Evolutionary conservation across 2,888 invertebrate species (phyloP).

Genomic region (Hydriomena furcata): DNA sequence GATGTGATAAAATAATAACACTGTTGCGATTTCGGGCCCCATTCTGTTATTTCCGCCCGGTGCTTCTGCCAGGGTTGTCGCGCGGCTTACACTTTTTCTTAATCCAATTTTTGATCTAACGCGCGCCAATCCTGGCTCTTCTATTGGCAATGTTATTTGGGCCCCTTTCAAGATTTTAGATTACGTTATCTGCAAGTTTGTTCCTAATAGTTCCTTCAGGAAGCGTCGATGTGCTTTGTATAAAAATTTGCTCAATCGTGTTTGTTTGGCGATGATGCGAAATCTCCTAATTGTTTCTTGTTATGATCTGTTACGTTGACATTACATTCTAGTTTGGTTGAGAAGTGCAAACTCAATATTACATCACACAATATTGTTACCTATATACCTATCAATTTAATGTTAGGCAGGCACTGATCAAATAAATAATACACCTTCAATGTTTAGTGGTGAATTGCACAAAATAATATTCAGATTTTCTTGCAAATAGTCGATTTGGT

Average conservation of each 20-base stretch:
- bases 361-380: slow-evolving; percentile 47
- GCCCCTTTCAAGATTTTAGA: slow-evolving; percentile 63
- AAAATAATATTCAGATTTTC: slow-evolving; percentile 48
- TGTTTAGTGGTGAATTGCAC: slow-evolving; percentile 54
- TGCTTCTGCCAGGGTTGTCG: slow-evolving; percentile 33
- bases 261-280: slow-evolving; percentile 60
- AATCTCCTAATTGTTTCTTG: slow-evolving; percentile 45
- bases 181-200: slow-evolving; percentile 67
- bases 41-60: slow-evolving; percentile 40
- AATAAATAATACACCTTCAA: slow-evolving; percentile 30
- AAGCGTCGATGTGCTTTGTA: slow-evolving; percentile 64
- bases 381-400: slow-evolving; percentile 61
- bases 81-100: slow-evolving; percentile 29
- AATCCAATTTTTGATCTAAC: slow-evolving; percentile 25
- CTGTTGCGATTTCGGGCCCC: slow-evolving; percentile 63
- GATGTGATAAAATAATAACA: slow-evolving; percentile 67
- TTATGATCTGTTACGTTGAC: slow-evolving; percentile 40
- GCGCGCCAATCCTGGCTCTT: slow-evolving; percentile 30
- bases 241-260: slow-evolving; percentile 76
- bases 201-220: slow-evolving; percentile 74
- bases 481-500: slow-evolving; percentile 42
- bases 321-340: slow-evolving; percentile 34
- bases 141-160: slow-evolving; percentile 34
- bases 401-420: slow-evolving; percentile 44
- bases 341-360: slow-evolving; percentile 36